Conservation (phyloP, 2,888 invertebrate species). For the Anaspis maculata region DNA sequence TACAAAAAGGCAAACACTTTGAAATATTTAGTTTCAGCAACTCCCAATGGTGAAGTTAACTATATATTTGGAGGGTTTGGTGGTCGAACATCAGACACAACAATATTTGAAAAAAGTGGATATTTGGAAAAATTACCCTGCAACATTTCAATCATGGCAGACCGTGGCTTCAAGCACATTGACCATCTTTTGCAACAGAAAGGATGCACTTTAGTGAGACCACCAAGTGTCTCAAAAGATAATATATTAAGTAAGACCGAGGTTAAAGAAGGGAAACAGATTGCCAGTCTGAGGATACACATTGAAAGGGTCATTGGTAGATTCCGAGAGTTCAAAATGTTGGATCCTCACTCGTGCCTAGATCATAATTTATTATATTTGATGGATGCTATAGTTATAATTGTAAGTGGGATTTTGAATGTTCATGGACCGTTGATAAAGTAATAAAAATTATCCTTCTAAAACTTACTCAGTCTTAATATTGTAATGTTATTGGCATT, state of each 20-base stretch:
- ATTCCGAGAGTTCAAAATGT: slow-evolving; percentile 8
- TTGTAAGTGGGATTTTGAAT: not conserved
- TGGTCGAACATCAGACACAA: not conserved
- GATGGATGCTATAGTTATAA: slow-evolving; percentile 1
- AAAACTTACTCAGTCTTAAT: too few relatives aligned
- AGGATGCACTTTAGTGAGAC: slow-evolving; percentile 11
- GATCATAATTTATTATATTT: slow-evolving; percentile 2
- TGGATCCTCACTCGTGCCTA: slow-evolving; percentile 3
- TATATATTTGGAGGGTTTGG: slow-evolving; percentile 2
- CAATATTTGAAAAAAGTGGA: not conserved
- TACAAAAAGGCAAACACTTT: slow-evolving; percentile 4
- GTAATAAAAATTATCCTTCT: too few relatives aligned
- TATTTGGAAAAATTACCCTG: not conserved
- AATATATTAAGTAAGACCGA: slow-evolving; percentile 5
- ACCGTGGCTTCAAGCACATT: slow-evolving; percentile 12
- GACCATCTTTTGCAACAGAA: slow-evolving; percentile 3
- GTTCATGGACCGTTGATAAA: not conserved
- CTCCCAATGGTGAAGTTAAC: slow-evolving; percentile 3
- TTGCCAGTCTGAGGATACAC: slow-evolving; percentile 13
- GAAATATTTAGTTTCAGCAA: slow-evolving; percentile 3
- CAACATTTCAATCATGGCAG: not conserved
- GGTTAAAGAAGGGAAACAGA: slow-evolving; percentile 8
- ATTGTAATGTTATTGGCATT: not conserved
- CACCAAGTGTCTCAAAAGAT: slow-evolving; percentile 9
- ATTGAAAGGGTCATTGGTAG: slow-evolving; percentile 12